phyloP scores from a whole-genome alignment of 2,113 vertebrate genomes.

The Clinocottus analis region DNA sequence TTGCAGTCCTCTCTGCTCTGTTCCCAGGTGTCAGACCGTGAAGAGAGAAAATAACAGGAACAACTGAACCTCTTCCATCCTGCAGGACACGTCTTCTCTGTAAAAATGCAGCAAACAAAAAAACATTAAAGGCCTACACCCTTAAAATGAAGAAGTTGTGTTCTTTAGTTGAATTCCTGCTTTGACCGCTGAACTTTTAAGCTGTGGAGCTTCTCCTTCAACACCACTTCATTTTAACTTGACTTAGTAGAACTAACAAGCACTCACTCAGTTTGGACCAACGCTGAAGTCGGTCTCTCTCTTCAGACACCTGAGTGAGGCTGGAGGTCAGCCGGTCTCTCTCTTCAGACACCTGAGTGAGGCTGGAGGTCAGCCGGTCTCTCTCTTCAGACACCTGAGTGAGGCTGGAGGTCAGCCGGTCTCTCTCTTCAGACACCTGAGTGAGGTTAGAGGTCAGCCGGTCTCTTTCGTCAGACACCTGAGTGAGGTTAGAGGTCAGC shows the following conservation, averaged over 20 bases:
- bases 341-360: conserved; percentile 37
- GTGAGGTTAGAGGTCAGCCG: no score
- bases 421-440: background rate
- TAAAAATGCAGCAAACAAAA: background rate
- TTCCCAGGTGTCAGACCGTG: conserved; percentile 2
- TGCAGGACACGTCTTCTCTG: conserved; percentile 36
- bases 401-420: no score
- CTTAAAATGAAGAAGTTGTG: background rate
- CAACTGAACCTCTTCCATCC: conserved; percentile 30
- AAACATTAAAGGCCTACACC: background rate
- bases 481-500: no score
- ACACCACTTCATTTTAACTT: background rate
- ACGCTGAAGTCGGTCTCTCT: background rate
- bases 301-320: background rate
- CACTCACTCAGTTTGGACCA: conserved; percentile 36
- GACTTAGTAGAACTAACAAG: background rate
- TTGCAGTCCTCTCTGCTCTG: conserved; percentile 31
- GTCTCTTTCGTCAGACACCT: conserved; percentile 35
- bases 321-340: conserved; percentile 43
- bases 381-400: no score
- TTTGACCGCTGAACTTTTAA: background rate
- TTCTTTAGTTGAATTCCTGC: background rate
- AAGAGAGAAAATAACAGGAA: conserved; percentile 53
- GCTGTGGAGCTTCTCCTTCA: background rate
- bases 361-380: no score